Evolutionary conservation across 2,888 invertebrate genomes (phyloP).

Genomic region (Mythimna ferrago): DNA sequence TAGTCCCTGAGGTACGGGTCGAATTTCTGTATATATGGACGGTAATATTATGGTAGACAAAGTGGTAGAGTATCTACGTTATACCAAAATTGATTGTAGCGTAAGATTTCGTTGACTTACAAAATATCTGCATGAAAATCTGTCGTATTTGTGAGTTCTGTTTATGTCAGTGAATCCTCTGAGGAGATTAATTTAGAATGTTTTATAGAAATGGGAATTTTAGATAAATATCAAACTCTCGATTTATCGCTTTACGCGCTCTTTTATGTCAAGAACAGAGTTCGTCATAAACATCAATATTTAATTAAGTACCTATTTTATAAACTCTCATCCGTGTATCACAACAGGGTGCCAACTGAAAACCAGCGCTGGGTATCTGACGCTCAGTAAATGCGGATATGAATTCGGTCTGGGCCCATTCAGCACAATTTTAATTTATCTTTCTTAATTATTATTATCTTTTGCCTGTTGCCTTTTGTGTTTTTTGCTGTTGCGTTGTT

Average conservation of each 20-base stretch:
- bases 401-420: no score
- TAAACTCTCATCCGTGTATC: no score
- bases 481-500: no score
- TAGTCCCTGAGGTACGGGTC: conserved; percentile 30
- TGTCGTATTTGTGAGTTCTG: background rate
- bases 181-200: background rate
- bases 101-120: background rate
- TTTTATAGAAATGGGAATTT: conserved; percentile 1
- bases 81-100: background rate
- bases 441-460: no score
- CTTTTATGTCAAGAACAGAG: background rate
- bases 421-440: no score
- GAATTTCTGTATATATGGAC: conserved; percentile 27
- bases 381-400: no score
- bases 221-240: background rate
- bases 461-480: no score
- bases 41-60: conserved; percentile 1
- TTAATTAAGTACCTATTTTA: no score
- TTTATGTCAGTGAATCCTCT: background rate
- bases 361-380: no score
- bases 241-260: background rate
- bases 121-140: background rate
- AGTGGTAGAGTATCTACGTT: background rate
- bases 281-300: background rate
- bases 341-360: no score